A percentile compares a stretch with the other conserved stretches of the same genome.
These are phyloP conservation scores for Trichonephila clavata DNA, from an alignment of 1,140 invertebrate species.

Conservation along the genomic window DNA sequence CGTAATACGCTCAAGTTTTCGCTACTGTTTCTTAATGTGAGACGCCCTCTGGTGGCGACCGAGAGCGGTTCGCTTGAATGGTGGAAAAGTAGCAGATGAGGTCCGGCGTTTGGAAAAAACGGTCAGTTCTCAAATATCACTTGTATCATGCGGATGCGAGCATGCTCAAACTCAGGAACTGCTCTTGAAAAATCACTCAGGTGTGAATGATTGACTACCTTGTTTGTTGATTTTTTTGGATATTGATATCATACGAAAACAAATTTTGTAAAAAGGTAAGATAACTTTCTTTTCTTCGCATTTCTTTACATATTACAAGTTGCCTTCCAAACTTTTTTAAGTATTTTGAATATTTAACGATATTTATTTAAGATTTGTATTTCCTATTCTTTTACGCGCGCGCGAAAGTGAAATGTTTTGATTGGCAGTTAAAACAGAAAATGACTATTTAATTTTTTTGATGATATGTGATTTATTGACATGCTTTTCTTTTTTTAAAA, in stretches of 20 bases:
- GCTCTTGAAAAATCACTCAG: not conserved
- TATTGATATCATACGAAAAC: not conserved
- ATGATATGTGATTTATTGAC: too few species aligned
- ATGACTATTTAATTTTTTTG: too few species aligned
- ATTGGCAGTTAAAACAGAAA: too few species aligned
- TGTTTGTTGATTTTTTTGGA: slow-evolving; percentile 12
- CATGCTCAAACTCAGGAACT: not conserved
- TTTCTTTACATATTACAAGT: too few species aligned
- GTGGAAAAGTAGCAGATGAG: slow-evolving; percentile 38
- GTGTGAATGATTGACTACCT: not conserved
- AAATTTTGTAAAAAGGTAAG: not conserved
- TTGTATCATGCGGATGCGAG: slow-evolving; percentile 13
- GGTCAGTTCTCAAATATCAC: slow-evolving; percentile 29
- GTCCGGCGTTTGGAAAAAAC: slow-evolving; percentile 47
- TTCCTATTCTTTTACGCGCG: too few species aligned
- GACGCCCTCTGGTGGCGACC: slow-evolving; percentile 39
- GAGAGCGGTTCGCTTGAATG: slow-evolving; percentile 62
- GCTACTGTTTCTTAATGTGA: slow-evolving; percentile 10
- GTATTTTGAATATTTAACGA: too few species aligned
- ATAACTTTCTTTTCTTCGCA: not conserved
- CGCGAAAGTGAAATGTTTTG: too few species aligned
- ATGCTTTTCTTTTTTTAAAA: too few species aligned
- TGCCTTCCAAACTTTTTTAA: too few species aligned
- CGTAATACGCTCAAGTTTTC: not conserved
- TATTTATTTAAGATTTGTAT: too few species aligned